Evolutionary conservation across 1,140 invertebrate species (phyloP).

Genomic region (Caerostris extrusa): DNA sequence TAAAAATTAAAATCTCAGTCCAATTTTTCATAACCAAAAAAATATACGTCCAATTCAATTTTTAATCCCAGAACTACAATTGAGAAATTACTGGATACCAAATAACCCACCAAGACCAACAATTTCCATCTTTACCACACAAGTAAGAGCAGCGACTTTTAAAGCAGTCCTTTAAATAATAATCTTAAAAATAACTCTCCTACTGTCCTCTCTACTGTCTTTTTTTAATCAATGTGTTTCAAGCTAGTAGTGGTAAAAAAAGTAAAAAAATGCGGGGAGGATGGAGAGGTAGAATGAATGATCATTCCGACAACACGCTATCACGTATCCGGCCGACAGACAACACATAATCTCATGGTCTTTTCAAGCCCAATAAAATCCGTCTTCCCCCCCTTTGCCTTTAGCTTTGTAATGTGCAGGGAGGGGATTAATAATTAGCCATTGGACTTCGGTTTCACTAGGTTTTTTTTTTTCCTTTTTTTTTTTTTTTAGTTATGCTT

Average conservation of each 20-base stretch:
- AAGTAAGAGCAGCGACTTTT: no score
- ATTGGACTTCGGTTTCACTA: slow-evolving; percentile 45
- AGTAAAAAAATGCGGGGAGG: not conserved
- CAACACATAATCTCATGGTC: not conserved
- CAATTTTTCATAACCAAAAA: not conserved
- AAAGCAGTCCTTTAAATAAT: no score
- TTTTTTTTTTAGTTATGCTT: no score
- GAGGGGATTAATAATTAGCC: slow-evolving; percentile 57
- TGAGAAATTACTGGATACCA: no score
- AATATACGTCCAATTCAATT: not conserved
- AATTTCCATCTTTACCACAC: no score
- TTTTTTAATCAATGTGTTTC: slow-evolving; percentile 9
- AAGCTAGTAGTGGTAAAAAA: not conserved
- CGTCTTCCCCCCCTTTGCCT: not conserved
- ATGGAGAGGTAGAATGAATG: not conserved
- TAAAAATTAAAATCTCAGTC: no score
- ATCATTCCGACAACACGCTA: not conserved
- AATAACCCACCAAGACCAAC: no score
- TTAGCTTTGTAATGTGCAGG: not conserved
- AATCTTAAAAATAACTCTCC: no score
- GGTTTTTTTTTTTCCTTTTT: not conserved
- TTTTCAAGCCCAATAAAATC: slow-evolving; percentile 61
- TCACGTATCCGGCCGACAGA: not conserved
- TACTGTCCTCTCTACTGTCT: not conserved
- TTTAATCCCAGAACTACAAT: no score